Percentiles rank a stretch among this genome's conserved stretches.
Conservation (phyloP, 1,140 invertebrate genomes). For the Drosophila triauraria region DNA sequence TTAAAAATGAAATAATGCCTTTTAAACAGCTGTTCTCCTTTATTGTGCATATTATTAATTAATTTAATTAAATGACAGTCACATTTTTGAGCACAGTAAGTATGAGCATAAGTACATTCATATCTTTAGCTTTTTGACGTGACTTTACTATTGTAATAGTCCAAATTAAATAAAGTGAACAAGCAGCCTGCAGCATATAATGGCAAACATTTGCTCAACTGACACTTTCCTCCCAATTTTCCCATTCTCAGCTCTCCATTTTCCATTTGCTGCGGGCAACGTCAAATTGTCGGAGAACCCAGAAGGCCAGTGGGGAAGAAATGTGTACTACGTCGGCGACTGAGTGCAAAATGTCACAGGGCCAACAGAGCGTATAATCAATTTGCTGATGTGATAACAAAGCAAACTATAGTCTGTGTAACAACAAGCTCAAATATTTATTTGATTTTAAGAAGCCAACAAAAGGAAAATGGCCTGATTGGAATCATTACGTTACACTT, state of each 20-base stretch:
- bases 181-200: conserved; percentile 29
- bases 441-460: conserved; percentile 23
- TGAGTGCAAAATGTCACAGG: conserved; percentile 30
- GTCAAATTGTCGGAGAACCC: conserved; percentile 40
- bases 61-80: background rate
- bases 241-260: background rate
- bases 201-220: conserved; percentile 37
- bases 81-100: background rate
- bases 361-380: conserved; percentile 55
- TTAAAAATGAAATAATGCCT: too few species aligned
- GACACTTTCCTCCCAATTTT: conserved; percentile 25
- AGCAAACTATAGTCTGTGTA: conserved; percentile 31
- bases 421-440: conserved; percentile 48
- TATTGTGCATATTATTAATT: background rate
- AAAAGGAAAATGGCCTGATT: background rate
- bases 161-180: conserved; percentile 28
- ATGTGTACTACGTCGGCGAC: background rate
- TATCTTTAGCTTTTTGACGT: background rate
- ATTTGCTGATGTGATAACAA: conserved; percentile 53
- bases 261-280: conserved; percentile 37
- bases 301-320: background rate
- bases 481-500: conserved; percentile 6
- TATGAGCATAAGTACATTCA: too few species aligned
- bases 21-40: background rate
- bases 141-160: background rate